phyloP scores from a whole-genome alignment of 2,888 invertebrate genomes.

The Ellobium chinense region DNA sequence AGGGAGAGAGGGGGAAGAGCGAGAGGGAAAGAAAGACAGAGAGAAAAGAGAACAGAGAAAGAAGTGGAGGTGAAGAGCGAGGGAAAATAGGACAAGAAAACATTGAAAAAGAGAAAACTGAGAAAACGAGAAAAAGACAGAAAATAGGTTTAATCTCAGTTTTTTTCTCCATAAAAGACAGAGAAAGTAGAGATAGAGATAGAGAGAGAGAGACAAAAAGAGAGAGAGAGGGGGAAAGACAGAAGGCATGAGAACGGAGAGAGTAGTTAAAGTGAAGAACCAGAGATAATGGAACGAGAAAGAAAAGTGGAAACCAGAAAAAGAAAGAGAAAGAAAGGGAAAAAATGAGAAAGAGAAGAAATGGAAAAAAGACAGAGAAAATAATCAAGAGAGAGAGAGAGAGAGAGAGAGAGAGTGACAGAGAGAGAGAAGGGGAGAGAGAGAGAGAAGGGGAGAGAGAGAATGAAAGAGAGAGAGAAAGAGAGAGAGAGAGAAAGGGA shows the following conservation, averaged over 20 bases:
- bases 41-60: not conserved
- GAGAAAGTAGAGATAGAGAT: not conserved
- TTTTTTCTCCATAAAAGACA: not conserved
- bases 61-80: not conserved
- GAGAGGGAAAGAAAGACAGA: not conserved
- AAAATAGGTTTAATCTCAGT: not conserved
- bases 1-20: not conserved
- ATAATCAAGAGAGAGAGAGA: not conserved
- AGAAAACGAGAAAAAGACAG: no score
- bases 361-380: not conserved
- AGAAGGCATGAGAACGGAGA: not conserved
- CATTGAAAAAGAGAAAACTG: not conserved
- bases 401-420: not conserved
- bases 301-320: no score
- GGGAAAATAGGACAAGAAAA: not conserved
- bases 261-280: no score
- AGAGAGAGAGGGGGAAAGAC: not conserved
- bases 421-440: not conserved
- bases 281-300: not conserved
- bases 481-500: not conserved
- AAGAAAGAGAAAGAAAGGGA: not conserved
- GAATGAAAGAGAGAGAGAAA: not conserved
- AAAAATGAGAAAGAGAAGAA: not conserved
- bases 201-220: constrained; percentile 7
- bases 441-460: not conserved